These are phyloP conservation scores for Metridium senile DNA, from an alignment of 92 coral and sea anemone genomes.

Conservation along the genomic window DNA sequence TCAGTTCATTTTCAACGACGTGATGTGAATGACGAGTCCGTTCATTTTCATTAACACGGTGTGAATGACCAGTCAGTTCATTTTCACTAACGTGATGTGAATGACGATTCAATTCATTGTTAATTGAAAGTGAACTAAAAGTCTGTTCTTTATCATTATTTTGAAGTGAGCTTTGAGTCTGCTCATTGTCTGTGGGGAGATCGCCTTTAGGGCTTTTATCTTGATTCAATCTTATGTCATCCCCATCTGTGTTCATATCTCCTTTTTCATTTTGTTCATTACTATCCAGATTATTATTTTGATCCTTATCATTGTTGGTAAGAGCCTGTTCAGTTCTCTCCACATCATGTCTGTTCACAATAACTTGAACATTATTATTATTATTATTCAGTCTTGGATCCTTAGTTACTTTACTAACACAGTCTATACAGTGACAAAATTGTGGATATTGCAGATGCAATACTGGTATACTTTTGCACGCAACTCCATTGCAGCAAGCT, in stretches of 20 bases:
- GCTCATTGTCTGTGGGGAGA: too few relatives aligned
- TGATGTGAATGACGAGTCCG: too few relatives aligned
- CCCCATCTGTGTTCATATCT: conserved; percentile 3
- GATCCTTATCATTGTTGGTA: conserved; percentile 21
- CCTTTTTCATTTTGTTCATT: conserved; percentile 1
- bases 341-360: not conserved
- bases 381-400: conserved; percentile 11
- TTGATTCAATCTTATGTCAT: not conserved
- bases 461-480: conserved; percentile 9
- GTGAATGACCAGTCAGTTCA: not conserved
- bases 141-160: not conserved
- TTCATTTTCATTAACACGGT: not conserved
- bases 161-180: not conserved
- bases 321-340: not conserved
- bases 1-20: too few relatives aligned
- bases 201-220: conserved; percentile 12
- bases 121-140: not conserved
- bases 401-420: conserved; percentile 14
- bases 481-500: conserved; percentile 20
- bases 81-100: not conserved
- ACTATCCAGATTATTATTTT: conserved; percentile 21
- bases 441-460: conserved; percentile 18
- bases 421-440: conserved; percentile 31
- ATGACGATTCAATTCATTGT: not conserved
- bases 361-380: not conserved